Conservation (phyloP, 2,113 vertebrate species). For the Patagioenas fasciata region DNA sequence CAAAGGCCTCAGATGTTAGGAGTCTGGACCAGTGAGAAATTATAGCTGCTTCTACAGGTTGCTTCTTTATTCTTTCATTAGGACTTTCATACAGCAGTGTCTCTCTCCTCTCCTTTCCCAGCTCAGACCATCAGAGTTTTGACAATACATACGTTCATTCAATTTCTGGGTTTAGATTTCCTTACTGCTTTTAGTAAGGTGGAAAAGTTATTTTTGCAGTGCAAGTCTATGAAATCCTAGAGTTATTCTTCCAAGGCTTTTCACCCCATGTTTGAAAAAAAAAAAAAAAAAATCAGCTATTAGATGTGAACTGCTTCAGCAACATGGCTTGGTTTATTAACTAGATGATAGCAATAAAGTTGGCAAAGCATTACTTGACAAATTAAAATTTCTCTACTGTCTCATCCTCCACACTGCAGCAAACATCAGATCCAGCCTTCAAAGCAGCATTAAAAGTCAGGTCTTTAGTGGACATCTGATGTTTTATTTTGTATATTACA, state of each 20-base stretch:
- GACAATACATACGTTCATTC: neutral
- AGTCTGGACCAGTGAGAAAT: neutral
- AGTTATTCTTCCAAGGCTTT: neutral
- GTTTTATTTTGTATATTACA: neutral
- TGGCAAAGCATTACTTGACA: neutral
- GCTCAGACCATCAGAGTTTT: neutral
- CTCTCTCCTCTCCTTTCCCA: neutral
- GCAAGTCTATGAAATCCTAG: neutral
- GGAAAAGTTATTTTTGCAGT: neutral
- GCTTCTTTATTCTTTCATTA: neutral
- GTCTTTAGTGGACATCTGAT: neutral
- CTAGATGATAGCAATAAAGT: neutral
- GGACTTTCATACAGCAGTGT: neutral
- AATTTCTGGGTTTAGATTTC: neutral
- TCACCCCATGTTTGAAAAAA: neutral
- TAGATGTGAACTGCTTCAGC: neutral
- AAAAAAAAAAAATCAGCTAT: neutral
- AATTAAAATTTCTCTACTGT: neutral
- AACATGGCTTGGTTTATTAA: neutral
- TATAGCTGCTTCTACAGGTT: neutral
- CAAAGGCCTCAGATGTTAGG: neutral
- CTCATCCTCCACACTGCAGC: neutral
- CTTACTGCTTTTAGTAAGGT: neutral
- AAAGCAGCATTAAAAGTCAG: neutral
- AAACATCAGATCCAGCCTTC: neutral